Base-by-base conservation (phyloP, 2,888 invertebrate genomes). In the Omphaloscelis lunosa region DNA sequence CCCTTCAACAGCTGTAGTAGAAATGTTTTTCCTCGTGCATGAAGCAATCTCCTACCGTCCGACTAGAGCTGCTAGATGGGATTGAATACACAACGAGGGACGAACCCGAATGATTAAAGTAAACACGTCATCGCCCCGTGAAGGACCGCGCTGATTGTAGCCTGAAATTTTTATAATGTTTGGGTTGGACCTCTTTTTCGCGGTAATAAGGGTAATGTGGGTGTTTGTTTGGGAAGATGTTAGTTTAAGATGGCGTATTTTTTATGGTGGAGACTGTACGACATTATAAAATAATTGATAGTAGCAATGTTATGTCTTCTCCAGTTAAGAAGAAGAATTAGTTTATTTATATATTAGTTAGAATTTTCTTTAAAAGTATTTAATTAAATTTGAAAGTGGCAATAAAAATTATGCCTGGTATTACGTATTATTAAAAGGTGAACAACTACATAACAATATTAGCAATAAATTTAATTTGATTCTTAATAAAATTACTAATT, bases 21-120 rank as follows among this genome's bases (percentile, higher is more conserved):
- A 68, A 68, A 86, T 75, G 77, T 81, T 88, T 82, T 72, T 75
- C 67, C 62, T 61, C 62, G 58, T 75, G 68, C 71, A 81, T 90
- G 85, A 90, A 90, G 82, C 88, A 88, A 90, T 90, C 87, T 86
- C 63, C 77, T 70, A 68, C 75, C 79, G 82, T 74, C 71, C 80
- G 66, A 77, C 75, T 34, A 20, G 68, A 68, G 20, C 58, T 15
- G 45, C 73, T 87, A 86, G 81, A 83, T 80, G 71, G 87, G 87
- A 88, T 87, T 89, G 89, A 90, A 92, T 90, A 91, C 82, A 89
- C 88, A 90, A 91, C 86, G 87, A 90, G 88, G 86, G 88, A 82
- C 85, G 80, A 74, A 85, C 87, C 80, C 82, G 87, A 90, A 91
- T 91, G 87, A 90, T 91, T 91, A 89, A 91, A 91, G 90, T 90